Evolutionary conservation across 2,113 vertebrate genomes (phyloP).

Genomic region (Genyomyrus donnyi): DNA sequence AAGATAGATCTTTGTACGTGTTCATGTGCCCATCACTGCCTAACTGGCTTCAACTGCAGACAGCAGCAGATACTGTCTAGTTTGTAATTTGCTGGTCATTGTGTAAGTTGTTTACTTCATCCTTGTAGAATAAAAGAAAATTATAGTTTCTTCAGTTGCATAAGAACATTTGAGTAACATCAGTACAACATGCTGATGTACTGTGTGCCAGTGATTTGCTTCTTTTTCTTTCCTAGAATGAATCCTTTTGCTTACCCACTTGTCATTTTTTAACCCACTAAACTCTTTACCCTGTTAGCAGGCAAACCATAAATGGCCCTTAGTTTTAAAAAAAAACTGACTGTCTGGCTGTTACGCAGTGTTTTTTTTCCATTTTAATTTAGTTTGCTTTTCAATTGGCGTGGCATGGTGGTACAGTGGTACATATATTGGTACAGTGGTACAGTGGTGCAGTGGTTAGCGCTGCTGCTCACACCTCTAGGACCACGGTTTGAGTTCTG

Average conservation of each 20-base stretch:
- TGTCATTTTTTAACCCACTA: not conserved
- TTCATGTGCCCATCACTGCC: not conserved
- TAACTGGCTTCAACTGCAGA: not conserved
- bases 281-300: not conserved
- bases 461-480: not conserved
- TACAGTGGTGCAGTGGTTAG: not conserved
- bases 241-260: not conserved
- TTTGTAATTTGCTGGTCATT: not conserved
- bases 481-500: not conserved
- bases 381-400: not conserved
- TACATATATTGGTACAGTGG: not conserved
- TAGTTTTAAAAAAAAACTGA: not conserved
- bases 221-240: not conserved
- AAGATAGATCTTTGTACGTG: not conserved
- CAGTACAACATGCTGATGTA: not conserved
- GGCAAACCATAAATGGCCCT: not conserved
- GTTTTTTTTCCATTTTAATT: not conserved
- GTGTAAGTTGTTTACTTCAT: not conserved
- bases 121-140: not conserved
- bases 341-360: not conserved
- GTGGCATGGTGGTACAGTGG: not conserved
- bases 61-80: not conserved
- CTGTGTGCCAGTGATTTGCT: not conserved
- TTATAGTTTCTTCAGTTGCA: not conserved
- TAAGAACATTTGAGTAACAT: not conserved